A percentile compares a stretch with the other conserved stretches of the same genome.
Conservation (phyloP, 2,888 invertebrate species). For the Teleogryllus oceanicus region DNA sequence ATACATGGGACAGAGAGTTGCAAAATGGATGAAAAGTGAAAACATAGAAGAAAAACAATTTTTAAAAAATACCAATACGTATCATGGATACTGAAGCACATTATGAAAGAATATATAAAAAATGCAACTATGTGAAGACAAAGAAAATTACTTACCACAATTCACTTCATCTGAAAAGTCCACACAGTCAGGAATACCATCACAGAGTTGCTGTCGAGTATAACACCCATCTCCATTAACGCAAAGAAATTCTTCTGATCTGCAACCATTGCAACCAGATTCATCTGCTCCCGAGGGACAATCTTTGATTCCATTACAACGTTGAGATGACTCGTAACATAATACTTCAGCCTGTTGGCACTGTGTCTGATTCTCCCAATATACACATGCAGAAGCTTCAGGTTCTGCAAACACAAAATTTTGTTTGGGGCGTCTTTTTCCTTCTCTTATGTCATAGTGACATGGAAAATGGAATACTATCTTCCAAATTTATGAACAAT, state of each 20-base stretch:
- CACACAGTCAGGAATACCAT: constrained; percentile 46
- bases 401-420: no score
- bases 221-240: constrained; percentile 40
- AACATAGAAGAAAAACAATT: no score
- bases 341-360: constrained; percentile 29
- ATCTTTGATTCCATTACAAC: constrained; percentile 47
- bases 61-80: neutral
- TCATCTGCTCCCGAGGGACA: constrained; percentile 49
- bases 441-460: neutral
- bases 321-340: constrained; percentile 42
- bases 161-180: constrained; percentile 48
- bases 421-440: no score
- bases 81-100: neutral
- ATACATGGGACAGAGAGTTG: no score
- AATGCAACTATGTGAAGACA: neutral
- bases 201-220: constrained; percentile 45
- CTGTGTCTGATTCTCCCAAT: constrained; percentile 21
- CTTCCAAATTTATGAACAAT: no score
- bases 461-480: no score
- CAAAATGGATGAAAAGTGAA: no score
- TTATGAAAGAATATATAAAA: neutral
- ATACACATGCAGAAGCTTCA: no score
- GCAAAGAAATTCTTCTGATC: constrained; percentile 27
- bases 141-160: constrained; percentile 39
- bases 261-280: constrained; percentile 44